Evolutionary conservation across 2,888 invertebrate species (phyloP).

Genomic region (Sarcophaga caerulescens): DNA sequence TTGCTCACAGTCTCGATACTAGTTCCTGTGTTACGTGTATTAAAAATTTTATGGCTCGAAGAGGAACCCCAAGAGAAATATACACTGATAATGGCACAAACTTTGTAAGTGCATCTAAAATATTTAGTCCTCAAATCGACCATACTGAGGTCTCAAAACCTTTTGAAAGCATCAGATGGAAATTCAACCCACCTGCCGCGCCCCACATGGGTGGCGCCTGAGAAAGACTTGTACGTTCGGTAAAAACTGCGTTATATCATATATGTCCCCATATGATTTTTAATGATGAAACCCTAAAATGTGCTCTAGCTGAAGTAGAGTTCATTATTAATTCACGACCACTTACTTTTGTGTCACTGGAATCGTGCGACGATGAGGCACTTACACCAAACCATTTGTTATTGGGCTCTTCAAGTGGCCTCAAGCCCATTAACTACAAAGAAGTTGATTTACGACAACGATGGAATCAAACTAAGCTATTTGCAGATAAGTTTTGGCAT

Average conservation of each 20-base stretch:
- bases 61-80: conserved; percentile 26
- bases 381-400: conserved; percentile 62
- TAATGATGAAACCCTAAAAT: conserved; percentile 43
- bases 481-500: conserved; percentile 64
- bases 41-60: conserved; percentile 48
- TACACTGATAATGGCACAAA: conserved; percentile 52
- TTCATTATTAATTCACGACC: conserved; percentile 28
- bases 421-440: conserved; percentile 37
- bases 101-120: conserved; percentile 26
- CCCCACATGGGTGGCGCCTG: no score
- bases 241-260: conserved; percentile 42
- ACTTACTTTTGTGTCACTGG: conserved; percentile 36
- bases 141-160: no score
- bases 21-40: conserved; percentile 59
- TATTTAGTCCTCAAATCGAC: conserved; percentile 25
- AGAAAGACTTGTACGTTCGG: conserved; percentile 33
- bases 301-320: conserved; percentile 51
- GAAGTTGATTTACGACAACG: conserved; percentile 57
- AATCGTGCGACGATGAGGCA: conserved; percentile 50
- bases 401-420: no score
- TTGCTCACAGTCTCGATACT: conserved; percentile 58
- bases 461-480: conserved; percentile 54
- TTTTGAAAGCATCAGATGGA: no score
- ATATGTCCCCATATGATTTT: conserved; percentile 27
- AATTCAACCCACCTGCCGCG: no score